Conservation (phyloP, 2,888 invertebrate species). For the Chamaedrilus cognettii region DNA sequence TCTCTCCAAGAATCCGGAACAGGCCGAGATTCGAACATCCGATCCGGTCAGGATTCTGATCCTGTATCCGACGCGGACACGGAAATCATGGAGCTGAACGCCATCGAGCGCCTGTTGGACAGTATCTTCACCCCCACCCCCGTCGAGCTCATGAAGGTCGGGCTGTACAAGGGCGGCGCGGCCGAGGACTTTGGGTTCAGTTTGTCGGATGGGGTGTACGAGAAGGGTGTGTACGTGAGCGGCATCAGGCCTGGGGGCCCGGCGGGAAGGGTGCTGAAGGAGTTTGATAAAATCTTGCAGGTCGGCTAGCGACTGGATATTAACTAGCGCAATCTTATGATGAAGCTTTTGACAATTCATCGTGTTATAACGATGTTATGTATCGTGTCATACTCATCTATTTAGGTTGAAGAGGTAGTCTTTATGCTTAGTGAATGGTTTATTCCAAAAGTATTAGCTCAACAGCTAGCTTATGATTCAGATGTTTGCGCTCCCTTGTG, state of each 20-base stretch:
- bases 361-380: too few species aligned
- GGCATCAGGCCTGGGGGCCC: constrained; percentile 63
- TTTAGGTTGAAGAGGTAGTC: too few species aligned
- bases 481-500: too few species aligned
- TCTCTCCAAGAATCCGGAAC: too few species aligned
- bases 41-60: too few species aligned
- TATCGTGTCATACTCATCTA: too few species aligned
- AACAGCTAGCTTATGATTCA: too few species aligned
- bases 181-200: constrained; percentile 79
- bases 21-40: not conserved
- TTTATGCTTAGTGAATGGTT: too few species aligned
- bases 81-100: constrained; percentile 1
- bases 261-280: constrained; percentile 13
- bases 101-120: constrained; percentile 49
- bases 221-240: constrained; percentile 87
- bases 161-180: constrained; percentile 67
- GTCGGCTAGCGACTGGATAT: not conserved
- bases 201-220: constrained; percentile 90
- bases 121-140: constrained; percentile 54
- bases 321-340: too few species aligned
- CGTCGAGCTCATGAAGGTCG: constrained; percentile 66
- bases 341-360: too few species aligned
- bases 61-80: too few species aligned
- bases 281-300: constrained; percentile 23
- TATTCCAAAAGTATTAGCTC: too few species aligned